Conservation (phyloP, 2,113 vertebrate species). For the Tympanuchus pallidicinctus region DNA sequence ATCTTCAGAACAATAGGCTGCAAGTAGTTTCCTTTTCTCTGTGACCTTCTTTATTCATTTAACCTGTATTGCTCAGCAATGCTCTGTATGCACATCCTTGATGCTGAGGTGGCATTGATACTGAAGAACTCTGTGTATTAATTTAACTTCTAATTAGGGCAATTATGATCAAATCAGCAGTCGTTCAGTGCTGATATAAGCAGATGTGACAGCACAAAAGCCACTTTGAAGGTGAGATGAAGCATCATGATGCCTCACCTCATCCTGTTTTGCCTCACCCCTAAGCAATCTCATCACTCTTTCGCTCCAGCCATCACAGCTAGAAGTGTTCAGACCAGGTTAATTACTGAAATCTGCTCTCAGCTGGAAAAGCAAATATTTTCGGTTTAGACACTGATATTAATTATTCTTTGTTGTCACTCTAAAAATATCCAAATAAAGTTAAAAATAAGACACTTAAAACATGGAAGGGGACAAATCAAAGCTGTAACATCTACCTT, state of each 20-base stretch:
- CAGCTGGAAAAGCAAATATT: neutral
- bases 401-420: neutral
- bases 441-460: neutral
- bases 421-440: neutral
- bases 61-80: neutral
- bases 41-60: conserved; percentile 23
- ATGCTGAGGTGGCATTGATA: conserved; percentile 55
- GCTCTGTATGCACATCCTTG: neutral
- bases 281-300: neutral
- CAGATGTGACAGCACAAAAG: conserved; percentile 62
- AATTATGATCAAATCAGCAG: conserved; percentile 70
- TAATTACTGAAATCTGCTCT: neutral
- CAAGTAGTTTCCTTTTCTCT: neutral
- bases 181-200: conserved; percentile 61
- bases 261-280: neutral
- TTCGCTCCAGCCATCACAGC: neutral
- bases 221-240: conserved; percentile 58
- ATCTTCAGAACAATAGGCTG: neutral
- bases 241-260: conserved; percentile 9
- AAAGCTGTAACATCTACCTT: neutral
- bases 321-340: neutral
- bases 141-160: conserved; percentile 67
- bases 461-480: neutral
- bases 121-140: conserved; percentile 39
- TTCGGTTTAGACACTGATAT: neutral